A percentile compares a stretch with the other conserved stretches of the same genome.
Conservation (phyloP, 2,797 vertebrate genomes). For the Chelon auratus region DNA sequence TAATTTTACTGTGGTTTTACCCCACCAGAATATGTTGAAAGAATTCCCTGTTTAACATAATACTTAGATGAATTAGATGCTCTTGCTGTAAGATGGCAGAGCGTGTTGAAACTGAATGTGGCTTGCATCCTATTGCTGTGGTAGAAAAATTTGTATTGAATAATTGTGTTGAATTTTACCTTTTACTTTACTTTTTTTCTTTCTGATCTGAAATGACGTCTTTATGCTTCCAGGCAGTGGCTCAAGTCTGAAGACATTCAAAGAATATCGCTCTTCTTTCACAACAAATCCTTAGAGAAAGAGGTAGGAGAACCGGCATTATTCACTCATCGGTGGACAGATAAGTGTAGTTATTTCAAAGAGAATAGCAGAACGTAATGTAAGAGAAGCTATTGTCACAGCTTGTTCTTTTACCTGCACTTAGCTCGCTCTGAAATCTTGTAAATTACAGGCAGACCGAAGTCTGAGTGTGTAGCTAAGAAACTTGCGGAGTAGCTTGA, state of each 20-base stretch:
- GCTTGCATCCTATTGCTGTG: background rate
- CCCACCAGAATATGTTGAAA: background rate
- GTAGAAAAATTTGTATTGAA: background rate
- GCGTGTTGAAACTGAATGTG: background rate
- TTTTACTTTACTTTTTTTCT: background rate
- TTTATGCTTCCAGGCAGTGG: slow-evolving; percentile 89
- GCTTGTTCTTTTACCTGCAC: background rate
- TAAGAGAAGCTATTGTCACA: background rate
- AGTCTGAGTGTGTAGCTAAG: slow-evolving; percentile 12
- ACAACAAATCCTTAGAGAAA: slow-evolving; percentile 93
- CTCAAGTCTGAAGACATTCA: slow-evolving; percentile 97
- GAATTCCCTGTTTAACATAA: background rate
- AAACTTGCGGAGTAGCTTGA: slow-evolving; percentile 21
- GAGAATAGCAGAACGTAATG: background rate
- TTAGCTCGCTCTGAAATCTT: slow-evolving; percentile 8
- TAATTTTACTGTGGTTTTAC: background rate
- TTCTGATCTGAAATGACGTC: background rate
- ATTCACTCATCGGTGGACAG: background rate
- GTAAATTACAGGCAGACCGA: slow-evolving; percentile 1
- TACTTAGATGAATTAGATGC: background rate
- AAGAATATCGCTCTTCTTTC: slow-evolving; percentile 95
- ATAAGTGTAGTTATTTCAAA: background rate
- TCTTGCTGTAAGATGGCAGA: background rate
- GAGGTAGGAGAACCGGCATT: slow-evolving; percentile 85
- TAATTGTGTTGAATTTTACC: too few species aligned